Base-by-base conservation (phyloP, 2,888 invertebrate genomes). In the Dryadula phaetusa region DNA sequence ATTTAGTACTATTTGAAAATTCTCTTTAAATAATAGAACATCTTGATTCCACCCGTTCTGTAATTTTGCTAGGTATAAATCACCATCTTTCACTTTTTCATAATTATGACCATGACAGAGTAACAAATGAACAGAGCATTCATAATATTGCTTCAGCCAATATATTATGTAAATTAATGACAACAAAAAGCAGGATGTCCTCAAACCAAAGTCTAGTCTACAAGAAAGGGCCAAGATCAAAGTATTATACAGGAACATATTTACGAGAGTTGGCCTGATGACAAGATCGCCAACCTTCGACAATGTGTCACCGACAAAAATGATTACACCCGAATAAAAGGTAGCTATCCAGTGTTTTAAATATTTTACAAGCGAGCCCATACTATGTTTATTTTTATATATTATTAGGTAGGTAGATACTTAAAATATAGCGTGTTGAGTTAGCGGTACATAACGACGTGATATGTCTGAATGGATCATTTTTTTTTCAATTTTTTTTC, bases 251-350 rank as follows among this genome's bases (percentile, higher is more conserved):
- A 62, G 62, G 62, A 62, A 28, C 62, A 34, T 69, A 65, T 69
- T 62, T 67, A 67, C 49, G 58, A 49, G 32, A 46, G 49, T 67
- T 69, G 68, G 68, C 68, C 53, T 47, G 54, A 69, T 69, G 68
- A 69, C 68, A 69, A 69, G 64, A 69, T 62, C 34, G 61, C 65
- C 56, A 65, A 65, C 68, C 65, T 69, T 69, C 68, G 61, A 56
- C 61, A 56, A 65, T 62, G 56, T 64, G 60, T 67, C 64, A 62
- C 66, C 54, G 54, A 44, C 44, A 28, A 54, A 62, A 62, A 62
- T 54, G 62, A 54, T 54, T 62, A 47, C 62, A 46, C 25, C 40
- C 53, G 34, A 44, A 22, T 46, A 10, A 18, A 44, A 32, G 66
- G 7, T 60, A 8, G 1, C 12, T 12, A 25, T 46, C 60, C 60